A percentile compares a stretch with the other conserved stretches of the same genome.
These are phyloP conservation scores for Acromyrmex echinatior DNA, from an alignment of 1,140 invertebrate species.

Conservation along the genomic window DNA sequence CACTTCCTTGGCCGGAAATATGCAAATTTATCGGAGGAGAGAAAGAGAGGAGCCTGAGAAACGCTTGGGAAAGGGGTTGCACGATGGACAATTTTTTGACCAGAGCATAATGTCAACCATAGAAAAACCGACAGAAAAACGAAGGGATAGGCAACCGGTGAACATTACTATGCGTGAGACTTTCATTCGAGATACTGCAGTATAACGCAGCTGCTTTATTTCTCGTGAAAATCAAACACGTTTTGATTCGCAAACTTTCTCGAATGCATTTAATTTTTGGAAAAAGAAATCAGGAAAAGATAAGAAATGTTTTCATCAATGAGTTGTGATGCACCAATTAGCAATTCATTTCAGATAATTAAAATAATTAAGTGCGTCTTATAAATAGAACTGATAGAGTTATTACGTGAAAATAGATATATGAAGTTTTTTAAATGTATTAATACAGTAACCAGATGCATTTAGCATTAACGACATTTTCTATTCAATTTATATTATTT, in stretches of 20 bases:
- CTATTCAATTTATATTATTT: not conserved
- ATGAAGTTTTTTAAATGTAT: too few species aligned
- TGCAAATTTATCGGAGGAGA: slow-evolving; percentile 74
- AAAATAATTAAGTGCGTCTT: not conserved
- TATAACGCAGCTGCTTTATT: slow-evolving; percentile 48
- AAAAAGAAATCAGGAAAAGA: not conserved
- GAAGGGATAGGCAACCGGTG: slow-evolving; percentile 8
- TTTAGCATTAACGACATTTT: not conserved
- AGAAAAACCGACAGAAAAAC: slow-evolving; percentile 76
- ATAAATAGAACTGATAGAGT: not conserved
- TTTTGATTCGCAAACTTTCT: not conserved
- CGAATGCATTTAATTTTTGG: not conserved
- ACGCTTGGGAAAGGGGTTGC: slow-evolving; percentile 66
- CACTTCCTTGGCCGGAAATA: slow-evolving; percentile 65
- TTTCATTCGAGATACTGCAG: slow-evolving; percentile 8
- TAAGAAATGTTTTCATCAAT: too few species aligned
- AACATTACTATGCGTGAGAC: slow-evolving; percentile 63
- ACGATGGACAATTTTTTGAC: slow-evolving; percentile 76
- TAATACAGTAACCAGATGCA: not conserved
- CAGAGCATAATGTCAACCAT: slow-evolving; percentile 59
- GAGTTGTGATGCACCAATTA: too few species aligned
- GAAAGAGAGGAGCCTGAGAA: slow-evolving; percentile 74
- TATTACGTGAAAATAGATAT: not conserved
- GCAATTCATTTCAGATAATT: not conserved
- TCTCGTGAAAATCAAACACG: not conserved